Conservation (phyloP, 2,888 invertebrate genomes). For the Brachyopa scutellaris region DNA sequence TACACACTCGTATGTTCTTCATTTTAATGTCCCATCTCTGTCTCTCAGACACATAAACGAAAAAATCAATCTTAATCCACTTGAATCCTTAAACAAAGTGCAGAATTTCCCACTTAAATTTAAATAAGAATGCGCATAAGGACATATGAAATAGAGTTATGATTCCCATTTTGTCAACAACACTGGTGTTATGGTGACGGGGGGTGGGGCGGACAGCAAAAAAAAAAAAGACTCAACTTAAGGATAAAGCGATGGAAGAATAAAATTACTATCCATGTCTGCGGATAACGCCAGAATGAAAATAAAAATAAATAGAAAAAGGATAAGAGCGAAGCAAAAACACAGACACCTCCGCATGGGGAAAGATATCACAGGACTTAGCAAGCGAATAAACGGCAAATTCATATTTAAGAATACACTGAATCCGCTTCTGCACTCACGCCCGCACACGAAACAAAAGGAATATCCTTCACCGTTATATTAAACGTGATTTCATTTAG, state of each 20-base stretch:
- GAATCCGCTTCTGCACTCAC: not conserved
- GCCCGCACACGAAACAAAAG: slow-evolving; percentile 1
- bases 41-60: no score
- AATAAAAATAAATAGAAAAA: not conserved
- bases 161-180: slow-evolving; percentile 23
- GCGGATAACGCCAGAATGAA: not conserved
- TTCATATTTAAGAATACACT: slow-evolving; percentile 11
- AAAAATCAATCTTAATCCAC: no score
- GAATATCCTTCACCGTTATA: slow-evolving; percentile 16
- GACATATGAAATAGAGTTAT: not conserved
- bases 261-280: not conserved
- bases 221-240: no score
- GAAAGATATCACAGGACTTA: not conserved
- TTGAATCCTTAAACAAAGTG: no score
- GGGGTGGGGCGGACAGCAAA: no score
- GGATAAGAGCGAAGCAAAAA: no score
- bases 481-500: slow-evolving; percentile 53
- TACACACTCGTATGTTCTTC: no score
- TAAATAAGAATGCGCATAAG: not conserved
- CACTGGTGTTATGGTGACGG: no score
- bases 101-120: no score
- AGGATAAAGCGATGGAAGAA: not conserved
- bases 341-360: not conserved
- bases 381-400: not conserved
- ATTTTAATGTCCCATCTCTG: no score